Conservation (phyloP, 64 coral and sea anemone genomes). For the Pocillopora verrucosa region DNA sequence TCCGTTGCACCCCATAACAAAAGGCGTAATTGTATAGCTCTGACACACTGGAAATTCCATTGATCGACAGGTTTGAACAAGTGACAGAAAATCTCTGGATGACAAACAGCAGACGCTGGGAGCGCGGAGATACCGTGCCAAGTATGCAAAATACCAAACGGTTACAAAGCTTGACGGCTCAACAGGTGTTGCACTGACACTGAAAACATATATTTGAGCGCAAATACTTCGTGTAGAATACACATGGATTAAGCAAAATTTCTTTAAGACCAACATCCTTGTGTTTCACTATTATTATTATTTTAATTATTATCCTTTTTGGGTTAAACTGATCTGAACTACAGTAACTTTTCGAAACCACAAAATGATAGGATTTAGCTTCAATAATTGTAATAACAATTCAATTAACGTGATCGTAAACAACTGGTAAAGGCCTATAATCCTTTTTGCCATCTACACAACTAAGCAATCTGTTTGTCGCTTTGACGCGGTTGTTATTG, state of each 20-base stretch:
- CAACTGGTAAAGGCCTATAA: neutral
- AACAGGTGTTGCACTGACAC: neutral
- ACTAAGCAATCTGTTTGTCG: too few relatives aligned
- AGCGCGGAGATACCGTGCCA: neutral
- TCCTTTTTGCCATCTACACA: too few relatives aligned
- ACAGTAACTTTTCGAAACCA: neutral
- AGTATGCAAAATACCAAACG: neutral
- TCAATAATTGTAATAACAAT: conserved; percentile 9
- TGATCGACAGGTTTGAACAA: neutral
- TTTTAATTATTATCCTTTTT: neutral
- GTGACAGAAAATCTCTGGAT: neutral
- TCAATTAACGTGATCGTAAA: conserved; percentile 25
- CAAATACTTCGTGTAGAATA: too few relatives aligned
- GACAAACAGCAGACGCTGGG: neutral
- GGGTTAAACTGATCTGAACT: neutral
- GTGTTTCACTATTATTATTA: neutral
- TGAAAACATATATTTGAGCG: too few relatives aligned
- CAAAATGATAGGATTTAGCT: neutral
- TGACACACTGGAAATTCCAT: neutral
- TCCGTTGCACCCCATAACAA: neutral
- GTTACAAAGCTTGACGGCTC: neutral
- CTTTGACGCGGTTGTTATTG: neutral
- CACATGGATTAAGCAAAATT: neutral
- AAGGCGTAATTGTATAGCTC: neutral
- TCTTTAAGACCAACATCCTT: neutral